Base-by-base conservation (phyloP, 2,797 vertebrate species). In the Lacerta viridis region DNA sequence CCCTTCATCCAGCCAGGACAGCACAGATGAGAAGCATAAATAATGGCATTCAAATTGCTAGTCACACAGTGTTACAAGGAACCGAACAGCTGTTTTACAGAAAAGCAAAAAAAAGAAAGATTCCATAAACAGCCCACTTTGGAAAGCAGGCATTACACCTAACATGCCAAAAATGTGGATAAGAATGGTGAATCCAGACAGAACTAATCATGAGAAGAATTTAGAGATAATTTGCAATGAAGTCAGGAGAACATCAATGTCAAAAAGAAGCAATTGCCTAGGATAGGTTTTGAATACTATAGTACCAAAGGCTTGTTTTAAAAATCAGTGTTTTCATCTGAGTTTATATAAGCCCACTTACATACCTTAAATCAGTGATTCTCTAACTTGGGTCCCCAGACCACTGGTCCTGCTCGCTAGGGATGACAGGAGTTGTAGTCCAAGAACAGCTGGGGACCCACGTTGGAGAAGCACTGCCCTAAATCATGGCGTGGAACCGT, bases 11-110 rank as follows among this genome's bases (percentile, higher is more conserved):
- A 55, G 50, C 50, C 13, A 92, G 61, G 59, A 11, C 39, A 88
- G 7, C 55, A 36, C 87, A 86, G 85, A 88, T 85, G 83, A 8
- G 66, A 90, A 9, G 25, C 59, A 69, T 90, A 91, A 93, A 90
- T 81, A 93, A 93, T 74, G 83, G 84, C 75, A 89, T 23, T 90
- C 84, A 85, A 33, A 86, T 68, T 91, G 66, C 50, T 91, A 80
- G 80, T 90, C 90, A 50, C 68, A 86, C 23, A 46, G 88, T 33
- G 36, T 86, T 87, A 66, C 46, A 90, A 87, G 80, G 84, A 92
- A 79, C 7, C 33, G 72, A 93, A 89, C 75, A 93, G 86, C 77
- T 89, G 36, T 78, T 92, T 87, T 84, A n/a, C 55, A 77, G 79
- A 76, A 89, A 87, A 50, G 79, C 59, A 92, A 39, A 20, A 90